Percentiles rank a stretch among this genome's conserved stretches.
Conservation (phyloP, 1,140 invertebrate genomes). For the Streblospio benedicti region DNA sequence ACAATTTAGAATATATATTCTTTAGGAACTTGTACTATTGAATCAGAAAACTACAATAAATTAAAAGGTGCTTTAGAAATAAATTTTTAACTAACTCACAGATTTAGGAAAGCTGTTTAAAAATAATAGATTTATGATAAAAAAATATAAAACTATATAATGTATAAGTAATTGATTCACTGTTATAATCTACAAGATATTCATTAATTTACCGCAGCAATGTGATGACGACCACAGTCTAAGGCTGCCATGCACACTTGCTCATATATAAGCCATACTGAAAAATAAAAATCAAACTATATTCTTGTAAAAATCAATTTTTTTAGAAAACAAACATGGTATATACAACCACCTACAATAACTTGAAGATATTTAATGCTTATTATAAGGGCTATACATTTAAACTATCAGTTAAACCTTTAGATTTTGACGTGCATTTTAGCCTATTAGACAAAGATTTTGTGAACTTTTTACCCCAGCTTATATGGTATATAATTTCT, state of each 20-base stretch:
- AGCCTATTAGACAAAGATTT: neutral
- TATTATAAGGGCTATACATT: neutral
- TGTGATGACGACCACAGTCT: conserved; percentile 69
- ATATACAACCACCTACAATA: neutral
- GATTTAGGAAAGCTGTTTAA: conserved; percentile 13
- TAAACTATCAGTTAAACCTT: neutral
- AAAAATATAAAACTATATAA: neutral
- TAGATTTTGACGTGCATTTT: neutral
- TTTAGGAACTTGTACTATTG: no score
- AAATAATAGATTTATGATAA: no score
- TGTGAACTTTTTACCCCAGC: neutral
- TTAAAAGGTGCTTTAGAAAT: neutral
- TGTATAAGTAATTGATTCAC: neutral
- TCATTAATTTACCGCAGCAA: conserved; percentile 57
- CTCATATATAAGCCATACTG: conserved; percentile 79
- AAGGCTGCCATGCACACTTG: conserved; percentile 88
- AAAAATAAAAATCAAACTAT: conserved; percentile 39
- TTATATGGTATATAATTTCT: no score
- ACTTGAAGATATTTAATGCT: neutral
- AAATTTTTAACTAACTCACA: neutral
- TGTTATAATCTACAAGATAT: neutral
- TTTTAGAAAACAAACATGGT: neutral
- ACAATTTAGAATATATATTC: no score
- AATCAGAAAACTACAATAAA: conserved; percentile 27
- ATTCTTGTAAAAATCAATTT: conserved; percentile 5